phyloP scores from a whole-genome alignment of 2,888 invertebrate species.

The Timema podura region DNA sequence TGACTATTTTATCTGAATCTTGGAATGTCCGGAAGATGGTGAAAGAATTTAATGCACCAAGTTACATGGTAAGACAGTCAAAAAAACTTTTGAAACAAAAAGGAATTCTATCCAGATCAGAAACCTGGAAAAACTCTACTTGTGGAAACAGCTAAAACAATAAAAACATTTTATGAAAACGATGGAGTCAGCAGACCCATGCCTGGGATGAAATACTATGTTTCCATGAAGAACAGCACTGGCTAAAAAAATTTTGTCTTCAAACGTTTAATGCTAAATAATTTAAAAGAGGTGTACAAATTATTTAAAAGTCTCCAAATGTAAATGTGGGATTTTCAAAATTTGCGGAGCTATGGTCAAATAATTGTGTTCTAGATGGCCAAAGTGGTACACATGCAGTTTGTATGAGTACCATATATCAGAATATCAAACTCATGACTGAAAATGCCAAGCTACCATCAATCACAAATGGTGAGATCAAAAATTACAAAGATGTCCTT shows the following conservation, averaged over 20 bases:
- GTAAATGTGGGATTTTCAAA: neutral
- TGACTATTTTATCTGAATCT: neutral
- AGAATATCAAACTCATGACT: too few relatives aligned
- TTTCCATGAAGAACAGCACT: neutral
- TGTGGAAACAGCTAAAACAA: neutral
- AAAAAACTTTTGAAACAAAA: neutral
- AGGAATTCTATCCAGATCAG: neutral
- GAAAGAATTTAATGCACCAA: neutral
- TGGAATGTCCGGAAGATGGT: neutral
- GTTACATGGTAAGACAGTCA: neutral
- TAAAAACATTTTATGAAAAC: neutral
- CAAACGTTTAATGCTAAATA: neutral
- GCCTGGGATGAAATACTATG: constrained; percentile 2
- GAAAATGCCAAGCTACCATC: too few relatives aligned
- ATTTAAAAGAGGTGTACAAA: neutral
- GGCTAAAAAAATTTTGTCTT: neutral
- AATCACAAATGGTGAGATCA: too few relatives aligned
- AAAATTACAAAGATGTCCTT: too few relatives aligned
- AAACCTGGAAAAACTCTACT: too few relatives aligned
- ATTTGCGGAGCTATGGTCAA: neutral
- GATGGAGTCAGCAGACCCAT: neutral
- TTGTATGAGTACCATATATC: neutral
- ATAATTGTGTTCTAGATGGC: neutral
- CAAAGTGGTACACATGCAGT: neutral
- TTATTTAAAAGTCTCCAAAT: neutral